Evolutionary conservation across 2,888 invertebrate species (phyloP).

Genomic region (Homarus gammarus): DNA sequence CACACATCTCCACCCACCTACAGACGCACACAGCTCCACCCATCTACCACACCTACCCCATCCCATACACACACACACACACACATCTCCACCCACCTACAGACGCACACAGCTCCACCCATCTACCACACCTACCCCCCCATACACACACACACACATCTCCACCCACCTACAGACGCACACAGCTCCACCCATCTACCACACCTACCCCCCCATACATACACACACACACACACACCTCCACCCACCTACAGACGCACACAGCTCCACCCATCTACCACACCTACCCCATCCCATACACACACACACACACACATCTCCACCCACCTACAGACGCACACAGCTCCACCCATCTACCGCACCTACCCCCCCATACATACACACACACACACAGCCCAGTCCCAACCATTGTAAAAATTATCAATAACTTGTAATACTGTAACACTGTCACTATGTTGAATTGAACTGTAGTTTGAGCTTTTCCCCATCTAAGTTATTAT

Average conservation of each 20-base stretch:
- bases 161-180: background rate
- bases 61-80: slow-evolving; percentile 1
- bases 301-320: no score
- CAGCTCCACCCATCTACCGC: background rate
- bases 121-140: no score
- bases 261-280: no score
- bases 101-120: slow-evolving; percentile 13
- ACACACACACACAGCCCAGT: no score
- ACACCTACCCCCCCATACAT: background rate
- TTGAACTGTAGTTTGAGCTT: no score
- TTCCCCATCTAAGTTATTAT: no score
- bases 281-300: no score
- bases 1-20: no score
- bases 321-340: background rate
- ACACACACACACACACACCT: slow-evolving; percentile 7
- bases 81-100: background rate
- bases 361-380: background rate
- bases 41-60: background rate
- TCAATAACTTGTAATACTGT: no score
- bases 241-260: background rate
- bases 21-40: background rate
- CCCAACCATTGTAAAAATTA: no score
- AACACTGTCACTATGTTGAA: no score
- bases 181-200: background rate
- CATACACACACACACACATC: no score